Base-by-base conservation (phyloP, 2,888 invertebrate genomes). In the Lycia hirtaria region DNA sequence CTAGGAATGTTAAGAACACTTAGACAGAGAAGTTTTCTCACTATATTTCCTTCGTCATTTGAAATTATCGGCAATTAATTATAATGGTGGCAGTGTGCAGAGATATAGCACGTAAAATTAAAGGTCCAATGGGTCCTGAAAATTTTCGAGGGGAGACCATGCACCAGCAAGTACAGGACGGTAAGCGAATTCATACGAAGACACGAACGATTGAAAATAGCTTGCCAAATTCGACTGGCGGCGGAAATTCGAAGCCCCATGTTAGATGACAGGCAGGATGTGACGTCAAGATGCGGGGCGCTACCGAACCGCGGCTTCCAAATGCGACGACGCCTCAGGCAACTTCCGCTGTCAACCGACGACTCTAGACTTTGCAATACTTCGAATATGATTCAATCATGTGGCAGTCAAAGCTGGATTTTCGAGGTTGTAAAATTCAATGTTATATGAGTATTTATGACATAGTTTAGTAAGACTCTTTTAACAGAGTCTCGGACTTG, bases 221-320 rank as follows among this genome's bases (percentile, higher is more conserved):
- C 19, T 53, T 38, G 35, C 32, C 14, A 26, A 26, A 55, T 54
- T 19, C 40, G 24, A 33, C 19, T 38, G 10, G 7, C 47, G 55
- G 41, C 41, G 55, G 52, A 58, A 62, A 62, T 64, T 62, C 53
- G 38, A 52, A 44, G 56, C 41, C 51, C 15, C 44, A 54, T 22
- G 33, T 43, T 51, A 47, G 56, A 59, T 67, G 62, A 60, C 64
- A 58, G 52, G 12, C 56, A 26, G 55, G 45, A 65, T 65, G 67
- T 64, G 64, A 63, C 61, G 63, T 49, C 49, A 30, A 58, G 38
- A 40, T 22, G 22, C 38, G 26, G 10, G 26, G 6, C 41, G 26
- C 41, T 24, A 22, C 24, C 3, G 15, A 24, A 15, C 35, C 35
- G n/a, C 17, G 54, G 48, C 33, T 38, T 37, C 44, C 30, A 20